Percentiles rank a stretch among this genome's conserved stretches.
Conservation (phyloP, 2,888 invertebrate species). For the Hemistola chrysoprasaria region DNA sequence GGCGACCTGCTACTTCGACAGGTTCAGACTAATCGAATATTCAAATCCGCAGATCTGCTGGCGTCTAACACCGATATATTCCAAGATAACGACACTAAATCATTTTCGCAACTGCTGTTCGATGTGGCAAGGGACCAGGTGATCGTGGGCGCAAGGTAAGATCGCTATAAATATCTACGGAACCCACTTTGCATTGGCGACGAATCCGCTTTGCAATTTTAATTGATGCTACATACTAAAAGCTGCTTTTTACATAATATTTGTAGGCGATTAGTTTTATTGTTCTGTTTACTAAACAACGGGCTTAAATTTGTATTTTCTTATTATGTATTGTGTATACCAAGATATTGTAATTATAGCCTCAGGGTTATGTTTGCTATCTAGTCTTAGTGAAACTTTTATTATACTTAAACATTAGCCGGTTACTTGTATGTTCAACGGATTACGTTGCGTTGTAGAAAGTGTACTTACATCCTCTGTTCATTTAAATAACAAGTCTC, state of each 20-base stretch:
- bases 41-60: conserved; percentile 61
- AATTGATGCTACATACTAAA: conserved; percentile 12
- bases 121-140: conserved; percentile 94
- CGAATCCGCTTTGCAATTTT: conserved; percentile 28
- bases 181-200: conserved; percentile 19
- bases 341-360: too few relatives aligned
- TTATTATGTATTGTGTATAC: too few relatives aligned
- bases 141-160: conserved; percentile 94
- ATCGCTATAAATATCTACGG: conserved; percentile 37
- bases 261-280: too few relatives aligned
- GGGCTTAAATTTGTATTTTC: too few relatives aligned
- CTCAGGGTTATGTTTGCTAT: too few relatives aligned
- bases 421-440: too few relatives aligned
- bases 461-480: conserved; percentile 5
- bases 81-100: conserved; percentile 86
- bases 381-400: too few relatives aligned
- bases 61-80: conserved; percentile 86
- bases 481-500: background rate
- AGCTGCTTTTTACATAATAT: too few relatives aligned
- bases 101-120: conserved; percentile 92
- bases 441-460: conserved; percentile 1
- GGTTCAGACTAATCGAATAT: conserved; percentile 26
- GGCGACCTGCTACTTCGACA: conserved; percentile 25
- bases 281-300: too few relatives aligned
- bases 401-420: too few relatives aligned